These are phyloP conservation scores for Saccostrea echinata DNA, from an alignment of 1,140 invertebrate species.

Conservation along the genomic window DNA sequence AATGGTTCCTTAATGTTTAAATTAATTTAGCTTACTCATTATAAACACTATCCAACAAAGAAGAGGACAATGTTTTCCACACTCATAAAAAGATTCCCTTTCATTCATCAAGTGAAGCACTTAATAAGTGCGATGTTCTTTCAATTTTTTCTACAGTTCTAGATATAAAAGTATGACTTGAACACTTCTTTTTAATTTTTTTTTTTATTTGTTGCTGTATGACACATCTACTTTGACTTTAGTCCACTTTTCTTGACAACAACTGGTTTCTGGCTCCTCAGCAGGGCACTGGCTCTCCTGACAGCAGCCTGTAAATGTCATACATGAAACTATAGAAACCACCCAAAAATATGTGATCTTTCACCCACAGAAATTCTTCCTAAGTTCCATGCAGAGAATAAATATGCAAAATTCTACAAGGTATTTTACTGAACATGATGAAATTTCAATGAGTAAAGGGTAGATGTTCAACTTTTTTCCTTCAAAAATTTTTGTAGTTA, in stretches of 20 bases:
- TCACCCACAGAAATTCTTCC: background rate
- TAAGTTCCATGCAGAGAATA: background rate
- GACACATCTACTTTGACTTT: constrained; percentile 55
- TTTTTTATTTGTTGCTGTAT: constrained; percentile 27
- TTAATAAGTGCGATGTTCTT: no score
- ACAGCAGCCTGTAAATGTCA: constrained; percentile 86
- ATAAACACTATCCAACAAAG: no score
- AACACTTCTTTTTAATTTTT: background rate
- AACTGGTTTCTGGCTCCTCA: constrained; percentile 92
- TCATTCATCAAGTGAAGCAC: no score
- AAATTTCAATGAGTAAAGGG: background rate
- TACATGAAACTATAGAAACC: background rate
- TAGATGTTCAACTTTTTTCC: background rate
- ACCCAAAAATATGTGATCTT: background rate
- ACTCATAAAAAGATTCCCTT: no score
- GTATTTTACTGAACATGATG: background rate
- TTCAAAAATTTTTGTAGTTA: background rate
- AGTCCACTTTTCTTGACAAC: constrained; percentile 87
- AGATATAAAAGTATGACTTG: background rate
- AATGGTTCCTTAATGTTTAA: no score
- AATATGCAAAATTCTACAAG: background rate
- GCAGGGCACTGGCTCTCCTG: constrained; percentile 93
- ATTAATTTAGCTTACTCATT: no score
- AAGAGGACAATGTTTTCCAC: no score
- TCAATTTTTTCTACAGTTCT: no score